Base-by-base conservation (phyloP, 2,888 invertebrate genomes). In the Actias luna region DNA sequence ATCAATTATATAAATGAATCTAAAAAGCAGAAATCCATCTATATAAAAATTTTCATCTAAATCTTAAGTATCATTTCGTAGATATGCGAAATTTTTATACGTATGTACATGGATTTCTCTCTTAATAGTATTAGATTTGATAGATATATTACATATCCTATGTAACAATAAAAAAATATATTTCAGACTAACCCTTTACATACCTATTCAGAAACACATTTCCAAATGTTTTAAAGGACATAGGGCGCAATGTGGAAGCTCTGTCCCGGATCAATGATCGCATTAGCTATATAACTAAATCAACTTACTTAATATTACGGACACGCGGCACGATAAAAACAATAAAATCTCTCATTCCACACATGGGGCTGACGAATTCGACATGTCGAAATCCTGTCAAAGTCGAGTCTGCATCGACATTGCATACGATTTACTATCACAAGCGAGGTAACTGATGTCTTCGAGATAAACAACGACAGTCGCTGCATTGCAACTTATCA, bases 241-340 rank as follows among this genome's bases (percentile, higher is more conserved):
- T 25, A 27, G 4, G 52, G 10, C 25, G 27, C 27, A 52, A 52
- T 14, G 14, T 25, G 12, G 16, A 27, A 52, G 27, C 22, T 52
- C 27, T 25, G 14, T 25, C 5, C 14, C 52, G 52, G 52, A 27
- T 52, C 25, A 27, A 55, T 29, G 5, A 29, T 58, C 50, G 58
- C 59, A 62, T 58, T n/a, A 27, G 12, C 12, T 35, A 35, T 46
- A 46, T 35, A 62, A 62, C 31, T 27, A 35, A 50, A 62, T 33
- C 57, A 33, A 58, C 36, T 31, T 42, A 31, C 58, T 62, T 62
- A 35, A 58, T 62, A 62, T 62, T 62, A 58, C 59, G 27, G 22
- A 35, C 58, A 59, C 62, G 62, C 50, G 46, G 52, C 50, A 35
- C 50, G 46, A 33, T 62, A 42, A 62, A 58, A 42, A 42, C 55